A percentile compares a stretch with the other conserved stretches of the same genome.
Conservation (phyloP, 2,888 invertebrate genomes). For the Asteroscopus sphinx region DNA sequence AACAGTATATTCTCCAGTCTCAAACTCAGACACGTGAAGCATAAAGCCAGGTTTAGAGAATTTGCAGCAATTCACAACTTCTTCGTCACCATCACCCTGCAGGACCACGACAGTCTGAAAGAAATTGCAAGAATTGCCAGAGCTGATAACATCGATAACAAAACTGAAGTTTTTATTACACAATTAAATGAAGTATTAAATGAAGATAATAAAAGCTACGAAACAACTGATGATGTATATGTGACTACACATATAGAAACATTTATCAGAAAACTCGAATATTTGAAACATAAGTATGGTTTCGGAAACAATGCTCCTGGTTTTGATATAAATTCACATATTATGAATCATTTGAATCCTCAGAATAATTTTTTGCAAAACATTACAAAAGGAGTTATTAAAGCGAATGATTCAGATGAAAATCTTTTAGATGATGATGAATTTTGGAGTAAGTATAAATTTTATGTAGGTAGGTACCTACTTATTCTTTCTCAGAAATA, state of each 20-base stretch:
- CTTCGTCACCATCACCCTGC: constrained; percentile 68
- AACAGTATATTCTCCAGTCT: constrained; percentile 69
- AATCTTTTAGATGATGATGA: constrained; percentile 61
- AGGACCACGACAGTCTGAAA: constrained; percentile 66
- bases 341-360: constrained; percentile 51
- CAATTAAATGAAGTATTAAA: constrained; percentile 70
- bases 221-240: constrained; percentile 52
- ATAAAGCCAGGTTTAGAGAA: constrained; percentile 62
- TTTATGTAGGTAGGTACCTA: neutral
- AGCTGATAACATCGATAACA: constrained; percentile 61
- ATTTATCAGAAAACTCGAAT: constrained; percentile 64
- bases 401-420: constrained; percentile 30
- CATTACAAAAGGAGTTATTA: neutral
- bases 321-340: constrained; percentile 57
- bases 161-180: constrained; percentile 65
- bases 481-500: neutral
- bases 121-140: constrained; percentile 65
- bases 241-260: constrained; percentile 57
- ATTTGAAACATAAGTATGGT: constrained; percentile 60
- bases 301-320: constrained; percentile 41
- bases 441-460: constrained; percentile 73
- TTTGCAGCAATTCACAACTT: constrained; percentile 70
- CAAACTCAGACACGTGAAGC: constrained; percentile 56
- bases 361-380: constrained; percentile 22
- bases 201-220: constrained; percentile 58